Base-by-base conservation (phyloP, 2,113 vertebrate genomes). In the Ploceus nigricollis region DNA sequence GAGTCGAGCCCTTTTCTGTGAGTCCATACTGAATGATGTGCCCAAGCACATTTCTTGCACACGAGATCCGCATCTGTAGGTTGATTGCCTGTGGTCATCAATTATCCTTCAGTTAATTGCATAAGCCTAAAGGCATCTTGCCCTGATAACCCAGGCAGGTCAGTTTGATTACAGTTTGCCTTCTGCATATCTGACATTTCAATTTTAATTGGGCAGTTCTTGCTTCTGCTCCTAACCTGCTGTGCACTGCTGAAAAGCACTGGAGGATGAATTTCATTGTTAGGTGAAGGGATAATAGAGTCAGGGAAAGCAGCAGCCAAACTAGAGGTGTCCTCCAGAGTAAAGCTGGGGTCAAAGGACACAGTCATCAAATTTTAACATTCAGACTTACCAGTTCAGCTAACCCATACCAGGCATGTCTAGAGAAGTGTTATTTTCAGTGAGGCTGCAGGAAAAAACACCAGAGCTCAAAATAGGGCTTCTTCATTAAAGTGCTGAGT, bases 1-100 rank as follows among this genome's bases (percentile, higher is more conserved):
- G 37, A 83, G 37, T 60, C n/a, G 70, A 91, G 39, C 25, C 37
- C 53, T 90, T 77, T 87, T 27, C 21, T 84, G 66, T 57, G 54
- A 80, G 47, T 78, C 87, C 63, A 42, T 86, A 47, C 33, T 73
- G 66, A 65, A 63, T 76, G 8, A 58, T 77, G 19, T 45, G 51
- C 56, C 58, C 1, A 6, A 82, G 42, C 35, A 51, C 7, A 35
- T 65, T 89, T 61, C 57, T 80, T 82, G 40, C 73, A 83, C 3
- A 4, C 19, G 40, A 91, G 42, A 82, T 25, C 17, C 0, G 0
- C 40, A 63, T 28, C 31, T 69, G 39, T 53, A 86, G 37, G 35
- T 50, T 95, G 90, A 54, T 90, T 86, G 64, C 78, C 54, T 93
- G 50, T 90, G 63, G 82, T 93, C 66, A 92, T 96, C 93, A 93